Percentiles rank a stretch among this genome's conserved stretches.
These are phyloP conservation scores for Greenwoodochromis staneri DNA, from an alignment of 2,113 vertebrate genomes.

Conservation along the genomic window DNA sequence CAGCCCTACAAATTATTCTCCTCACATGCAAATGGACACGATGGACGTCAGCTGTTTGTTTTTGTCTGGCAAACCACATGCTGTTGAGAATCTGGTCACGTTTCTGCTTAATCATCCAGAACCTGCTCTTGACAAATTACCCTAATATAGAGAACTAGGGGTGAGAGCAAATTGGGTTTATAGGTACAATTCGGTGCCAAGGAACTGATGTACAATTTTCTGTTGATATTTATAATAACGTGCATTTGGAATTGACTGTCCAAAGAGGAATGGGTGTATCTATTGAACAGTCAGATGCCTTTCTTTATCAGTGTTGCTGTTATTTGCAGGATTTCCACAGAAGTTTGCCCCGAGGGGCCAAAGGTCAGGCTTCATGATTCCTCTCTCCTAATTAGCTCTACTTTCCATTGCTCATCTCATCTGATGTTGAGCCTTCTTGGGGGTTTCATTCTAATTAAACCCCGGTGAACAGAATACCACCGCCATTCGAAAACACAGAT, in stretches of 20 bases:
- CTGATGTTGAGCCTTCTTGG: background rate
- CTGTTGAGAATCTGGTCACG: conserved; percentile 12
- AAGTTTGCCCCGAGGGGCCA: background rate
- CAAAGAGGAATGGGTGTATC: background rate
- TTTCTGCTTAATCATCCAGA: conserved; percentile 1
- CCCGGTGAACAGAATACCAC: background rate
- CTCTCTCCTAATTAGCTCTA: conserved; percentile 3
- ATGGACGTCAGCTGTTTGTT: background rate
- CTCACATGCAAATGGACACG: background rate
- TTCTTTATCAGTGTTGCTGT: background rate
- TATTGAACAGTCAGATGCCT: background rate
- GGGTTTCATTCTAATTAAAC: conserved; percentile 22
- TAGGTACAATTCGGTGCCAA: background rate
- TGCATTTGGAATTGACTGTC: background rate
- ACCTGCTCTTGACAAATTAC: background rate
- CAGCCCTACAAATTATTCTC: background rate
- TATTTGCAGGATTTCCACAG: background rate
- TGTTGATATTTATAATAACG: background rate
- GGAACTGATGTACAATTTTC: background rate
- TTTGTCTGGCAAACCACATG: background rate
- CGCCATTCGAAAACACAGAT: background rate
- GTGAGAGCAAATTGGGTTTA: background rate
- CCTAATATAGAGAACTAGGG: background rate
- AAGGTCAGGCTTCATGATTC: conserved; percentile 7
- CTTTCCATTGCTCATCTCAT: background rate